These are phyloP conservation scores for Peromyscus maniculatus DNA, from an alignment of 2,113 vertebrate genomes.

Conservation along the genomic window DNA sequence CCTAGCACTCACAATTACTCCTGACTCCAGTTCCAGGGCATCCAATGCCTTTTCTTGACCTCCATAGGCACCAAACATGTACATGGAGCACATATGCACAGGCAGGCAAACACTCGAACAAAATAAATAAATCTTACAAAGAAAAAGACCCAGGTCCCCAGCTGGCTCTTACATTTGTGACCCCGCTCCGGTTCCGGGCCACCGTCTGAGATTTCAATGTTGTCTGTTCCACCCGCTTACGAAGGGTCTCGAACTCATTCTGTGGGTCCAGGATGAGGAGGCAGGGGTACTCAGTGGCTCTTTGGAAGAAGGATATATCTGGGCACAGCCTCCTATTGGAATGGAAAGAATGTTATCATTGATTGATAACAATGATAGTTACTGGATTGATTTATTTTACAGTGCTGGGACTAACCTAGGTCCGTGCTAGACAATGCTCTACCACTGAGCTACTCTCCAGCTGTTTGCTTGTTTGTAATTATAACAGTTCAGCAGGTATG, in stretches of 20 bases:
- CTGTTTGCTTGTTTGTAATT: not conserved
- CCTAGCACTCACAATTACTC: not conserved
- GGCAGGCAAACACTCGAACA: not conserved
- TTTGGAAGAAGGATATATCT: slow-evolving; percentile 98
- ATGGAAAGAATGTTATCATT: not conserved
- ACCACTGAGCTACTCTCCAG: not conserved
- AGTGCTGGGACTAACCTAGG: not conserved
- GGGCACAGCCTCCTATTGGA: slow-evolving; percentile 94
- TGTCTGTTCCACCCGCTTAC: slow-evolving; percentile 96
- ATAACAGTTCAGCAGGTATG: not conserved
- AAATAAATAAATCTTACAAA: not conserved
- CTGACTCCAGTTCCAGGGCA: not conserved
- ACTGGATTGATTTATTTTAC: not conserved
- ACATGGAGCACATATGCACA: not conserved
- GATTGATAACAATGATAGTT: no score
- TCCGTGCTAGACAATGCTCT: no score
- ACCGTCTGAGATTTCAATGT: slow-evolving; percentile 97
- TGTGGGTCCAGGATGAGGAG: slow-evolving; percentile 96
- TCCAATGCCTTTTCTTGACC: not conserved
- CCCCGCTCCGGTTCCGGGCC: slow-evolving; percentile 96
- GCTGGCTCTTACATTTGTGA: slow-evolving; percentile 94
- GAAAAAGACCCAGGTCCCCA: not conserved
- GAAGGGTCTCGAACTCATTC: slow-evolving; percentile 97
- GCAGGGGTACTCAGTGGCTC: slow-evolving; percentile 96
- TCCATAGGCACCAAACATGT: not conserved